A percentile compares a stretch with the other conserved stretches of the same genome.
Evolutionary conservation across 2,888 invertebrate genomes (phyloP).

Genomic region (Hololepta plana): DNA sequence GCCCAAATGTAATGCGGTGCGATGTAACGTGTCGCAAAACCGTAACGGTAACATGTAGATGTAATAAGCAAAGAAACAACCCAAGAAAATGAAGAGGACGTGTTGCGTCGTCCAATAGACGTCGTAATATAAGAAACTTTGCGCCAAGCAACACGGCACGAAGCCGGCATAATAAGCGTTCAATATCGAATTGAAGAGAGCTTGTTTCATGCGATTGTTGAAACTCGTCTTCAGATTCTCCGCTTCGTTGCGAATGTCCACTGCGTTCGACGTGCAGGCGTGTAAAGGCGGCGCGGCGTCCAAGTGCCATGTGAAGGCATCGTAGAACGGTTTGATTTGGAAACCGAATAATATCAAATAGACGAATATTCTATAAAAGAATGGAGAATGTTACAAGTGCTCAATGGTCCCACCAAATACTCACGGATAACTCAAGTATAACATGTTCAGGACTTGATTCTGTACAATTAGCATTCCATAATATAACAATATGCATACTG

Average conservation of each 20-base stretch:
- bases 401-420: constrained; percentile 25
- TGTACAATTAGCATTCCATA: no score
- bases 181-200: constrained; percentile 57
- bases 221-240: constrained; percentile 72
- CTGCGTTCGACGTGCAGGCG: constrained; percentile 55
- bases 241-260: constrained; percentile 65
- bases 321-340: constrained; percentile 58
- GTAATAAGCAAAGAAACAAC: constrained; percentile 63
- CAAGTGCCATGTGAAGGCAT: constrained; percentile 30
- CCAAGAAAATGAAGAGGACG: constrained; percentile 66
- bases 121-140: constrained; percentile 61
- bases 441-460: constrained; percentile 59
- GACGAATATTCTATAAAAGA: constrained; percentile 42
- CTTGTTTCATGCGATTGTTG: constrained; percentile 74
- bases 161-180: constrained; percentile 80
- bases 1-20: constrained; percentile 79
- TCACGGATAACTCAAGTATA: constrained; percentile 83
- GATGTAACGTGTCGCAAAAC: constrained; percentile 68
- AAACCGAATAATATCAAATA: constrained; percentile 72
- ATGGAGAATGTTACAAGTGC: constrained; percentile 3
- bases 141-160: constrained; percentile 74
- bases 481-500: constrained; percentile 55
- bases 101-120: constrained; percentile 71
- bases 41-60: constrained; percentile 40
- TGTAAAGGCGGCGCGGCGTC: constrained; percentile 47